Evolutionary conservation across 2,888 invertebrate species (phyloP).

Genomic region (Opisthograptis luteolata): DNA sequence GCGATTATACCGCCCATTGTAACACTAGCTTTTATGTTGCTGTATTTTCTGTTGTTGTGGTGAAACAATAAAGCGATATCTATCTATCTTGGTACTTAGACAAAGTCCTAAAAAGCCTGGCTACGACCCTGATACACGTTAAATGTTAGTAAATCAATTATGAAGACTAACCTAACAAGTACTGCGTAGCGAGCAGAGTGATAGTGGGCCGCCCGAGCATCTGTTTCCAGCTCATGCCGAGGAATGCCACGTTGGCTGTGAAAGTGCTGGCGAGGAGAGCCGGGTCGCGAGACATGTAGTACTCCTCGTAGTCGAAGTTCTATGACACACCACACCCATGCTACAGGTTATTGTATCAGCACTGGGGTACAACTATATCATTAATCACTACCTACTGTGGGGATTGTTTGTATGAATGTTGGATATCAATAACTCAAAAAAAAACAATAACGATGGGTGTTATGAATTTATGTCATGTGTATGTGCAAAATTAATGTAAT

Average conservation of each 20-base stretch:
- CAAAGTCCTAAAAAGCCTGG: neutral
- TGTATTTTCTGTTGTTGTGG: too few species aligned
- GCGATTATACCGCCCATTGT: too few species aligned
- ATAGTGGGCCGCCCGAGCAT: constrained; percentile 98
- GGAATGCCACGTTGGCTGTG: constrained; percentile 96
- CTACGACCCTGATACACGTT: neutral
- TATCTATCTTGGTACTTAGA: too few species aligned
- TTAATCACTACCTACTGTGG: too few species aligned
- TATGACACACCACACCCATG: constrained; percentile 80
- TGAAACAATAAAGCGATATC: too few species aligned
- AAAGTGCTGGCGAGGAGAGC: constrained; percentile 97
- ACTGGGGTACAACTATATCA: constrained; percentile 4
- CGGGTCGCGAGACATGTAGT: constrained; percentile 98
- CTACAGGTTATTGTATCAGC: constrained; percentile 43
- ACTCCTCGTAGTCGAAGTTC: constrained; percentile 96
- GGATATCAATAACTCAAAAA: too few species aligned
- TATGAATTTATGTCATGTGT: too few species aligned
- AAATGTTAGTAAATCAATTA: constrained; percentile 1
- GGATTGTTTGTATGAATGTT: neutral
- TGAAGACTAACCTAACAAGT: constrained; percentile 89
- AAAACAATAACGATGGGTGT: too few species aligned
- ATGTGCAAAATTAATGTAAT: too few species aligned
- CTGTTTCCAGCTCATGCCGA: constrained; percentile 98
- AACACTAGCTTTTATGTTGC: too few species aligned
- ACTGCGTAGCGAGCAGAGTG: constrained; percentile 93